These are phyloP conservation scores for Drosophila ananassae DNA, from an alignment of 1,140 invertebrate species.

Conservation along the genomic window DNA sequence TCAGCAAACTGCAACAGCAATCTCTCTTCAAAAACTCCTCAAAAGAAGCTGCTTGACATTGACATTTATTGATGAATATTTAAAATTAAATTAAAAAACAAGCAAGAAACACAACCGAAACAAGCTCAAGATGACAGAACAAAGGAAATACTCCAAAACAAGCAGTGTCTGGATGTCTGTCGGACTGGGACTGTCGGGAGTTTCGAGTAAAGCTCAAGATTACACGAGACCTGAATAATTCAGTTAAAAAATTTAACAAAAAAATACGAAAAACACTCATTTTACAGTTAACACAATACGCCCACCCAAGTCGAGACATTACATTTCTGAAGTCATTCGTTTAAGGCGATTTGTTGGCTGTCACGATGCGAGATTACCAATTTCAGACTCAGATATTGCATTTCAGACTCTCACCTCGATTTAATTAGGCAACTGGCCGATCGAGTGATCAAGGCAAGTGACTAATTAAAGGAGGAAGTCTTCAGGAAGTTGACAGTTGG, in stretches of 20 bases:
- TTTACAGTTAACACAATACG: conserved; percentile 45
- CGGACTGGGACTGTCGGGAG: neutral
- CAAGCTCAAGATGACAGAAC: conserved; percentile 53
- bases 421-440: conserved; percentile 52
- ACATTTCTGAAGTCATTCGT: conserved; percentile 45
- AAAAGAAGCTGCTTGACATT: conserved; percentile 40
- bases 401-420: conserved; percentile 39
- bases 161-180: conserved; percentile 1
- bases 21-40: conserved; percentile 12
- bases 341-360: conserved; percentile 71
- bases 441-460: conserved; percentile 29
- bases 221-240: conserved; percentile 46
- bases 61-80: conserved; percentile 64
- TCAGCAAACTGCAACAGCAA: conserved; percentile 24
- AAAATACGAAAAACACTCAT: conserved; percentile 3
- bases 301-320: conserved; percentile 41
- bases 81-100: conserved; percentile 26
- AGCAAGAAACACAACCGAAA: conserved; percentile 7
- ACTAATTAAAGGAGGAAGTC: conserved; percentile 30
- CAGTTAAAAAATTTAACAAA: conserved; percentile 17
- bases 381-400: conserved; percentile 37
- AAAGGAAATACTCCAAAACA: conserved; percentile 39
- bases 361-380: conserved; percentile 63
- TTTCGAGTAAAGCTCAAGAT: conserved; percentile 34
- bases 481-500: conserved; percentile 20